Base-by-base conservation (phyloP, 2,113 vertebrate species). In the Spilogale gracilis region DNA sequence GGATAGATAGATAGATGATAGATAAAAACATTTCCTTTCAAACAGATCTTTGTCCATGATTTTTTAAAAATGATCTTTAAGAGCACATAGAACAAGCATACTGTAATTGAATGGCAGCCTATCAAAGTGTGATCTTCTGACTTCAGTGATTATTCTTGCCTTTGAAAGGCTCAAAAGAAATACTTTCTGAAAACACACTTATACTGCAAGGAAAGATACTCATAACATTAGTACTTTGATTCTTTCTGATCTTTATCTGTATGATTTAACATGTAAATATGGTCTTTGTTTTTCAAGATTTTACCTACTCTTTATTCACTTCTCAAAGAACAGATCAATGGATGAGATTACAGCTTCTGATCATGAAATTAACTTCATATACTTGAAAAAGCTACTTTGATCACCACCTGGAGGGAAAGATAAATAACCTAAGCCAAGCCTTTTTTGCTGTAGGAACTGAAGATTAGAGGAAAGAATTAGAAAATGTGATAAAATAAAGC, bases 341-440 rank as follows among this genome's bases (percentile, higher is more conserved):
- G 48, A 81, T 73, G 58, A 87, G 89, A 97, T 96, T 96, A 97
- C 50, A 97, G 76, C 17, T 89, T 43, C 67, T 50, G 86, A 90
- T 92, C 81, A 92, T 63, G 45, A 97, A 98, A 98, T 97, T 98
- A 98, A 97, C 97, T 92, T 97, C 89, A 90, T 74, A 94, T 90
- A 92, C 88, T 97, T 97, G 56, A 94, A 84, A 95, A 94, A 96
- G 67, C 73, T 69, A 81, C 92, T 97, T 96, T 97, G 89, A 97
- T 97, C 95, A 94, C 65, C 90, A 98, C 90, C 84, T 97, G 84
- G 74, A 78, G 89, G 73, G 60, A 73, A 85, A 94, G 94, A 97
- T 89, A 96, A 98, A 96, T 78, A 84, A 52, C 30, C 71, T 61
- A 81, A 95, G 21, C 48, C 48, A 96, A 96, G 87, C 21, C 89